Conservation (phyloP, 2,113 vertebrate genomes). For the Alouatta palliata region DNA sequence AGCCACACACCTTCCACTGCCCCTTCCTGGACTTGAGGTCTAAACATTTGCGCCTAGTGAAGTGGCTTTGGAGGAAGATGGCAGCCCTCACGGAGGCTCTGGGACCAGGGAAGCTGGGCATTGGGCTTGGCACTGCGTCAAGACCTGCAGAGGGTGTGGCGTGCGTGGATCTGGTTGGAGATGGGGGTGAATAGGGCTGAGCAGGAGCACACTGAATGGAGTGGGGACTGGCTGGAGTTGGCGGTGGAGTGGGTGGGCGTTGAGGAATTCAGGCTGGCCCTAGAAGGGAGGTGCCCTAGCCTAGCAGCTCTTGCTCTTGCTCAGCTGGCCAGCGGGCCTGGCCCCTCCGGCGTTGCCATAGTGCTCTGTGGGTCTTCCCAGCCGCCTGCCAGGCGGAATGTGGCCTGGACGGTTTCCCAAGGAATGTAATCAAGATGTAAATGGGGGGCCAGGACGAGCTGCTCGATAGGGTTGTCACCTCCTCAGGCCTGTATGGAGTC, state of each 20-base stretch:
- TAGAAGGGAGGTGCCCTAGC: conserved; percentile 48
- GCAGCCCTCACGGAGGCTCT: not conserved
- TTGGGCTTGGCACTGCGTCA: not conserved
- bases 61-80: not conserved
- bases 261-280: conserved; percentile 55
- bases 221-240: not conserved
- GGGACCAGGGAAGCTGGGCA: not conserved
- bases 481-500: conserved; percentile 65
- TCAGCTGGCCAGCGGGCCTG: not conserved
- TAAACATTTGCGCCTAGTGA: not conserved
- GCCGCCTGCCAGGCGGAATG: conserved; percentile 72
- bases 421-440: conserved; percentile 86
- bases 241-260: not conserved
- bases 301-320: not conserved
- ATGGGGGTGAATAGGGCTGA: not conserved
- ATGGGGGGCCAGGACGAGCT: conserved; percentile 67
- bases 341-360: conserved; percentile 69
- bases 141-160: not conserved
- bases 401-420: conserved; percentile 83
- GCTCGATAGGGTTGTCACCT: conserved; percentile 78
- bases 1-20: not conserved
- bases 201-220: not conserved
- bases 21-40: not conserved
- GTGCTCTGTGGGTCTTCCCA: conserved; percentile 75
- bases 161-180: not conserved